Evolutionary conservation across 1,140 invertebrate genomes (phyloP), one percentile per base, ranked within the genome.

Genomic region (Neodiprion fabricii): DNA sequence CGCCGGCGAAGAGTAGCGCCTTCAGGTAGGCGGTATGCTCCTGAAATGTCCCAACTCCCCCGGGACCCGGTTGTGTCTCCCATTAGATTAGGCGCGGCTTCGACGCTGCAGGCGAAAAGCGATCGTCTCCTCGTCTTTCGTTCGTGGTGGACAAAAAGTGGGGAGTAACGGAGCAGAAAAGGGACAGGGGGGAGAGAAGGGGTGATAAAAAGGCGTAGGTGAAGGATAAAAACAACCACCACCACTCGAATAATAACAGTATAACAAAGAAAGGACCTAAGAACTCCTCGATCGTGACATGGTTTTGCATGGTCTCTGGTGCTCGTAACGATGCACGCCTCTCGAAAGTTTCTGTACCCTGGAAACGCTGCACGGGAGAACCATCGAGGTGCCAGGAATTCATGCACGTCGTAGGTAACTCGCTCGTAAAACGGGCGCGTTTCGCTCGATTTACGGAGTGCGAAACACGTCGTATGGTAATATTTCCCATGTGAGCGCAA

Each of bases 71-170:
- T 77, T 79, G 81, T 80, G 77, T 84, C 79, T 80, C 80, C 81
- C 83, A 85, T 84, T 86, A 86, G 85, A 87, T 88, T 86, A 87
- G 84, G 80, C 80, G 75, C 68, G 53, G 53, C 53, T 61, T 61
- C n/a, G 53, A 12, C 53, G 53, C 74, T 61, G 75, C 50, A 74
- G 53, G 79, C 68, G 73, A 73, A 77, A 79, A 80, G 79, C 11
- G 11, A 61, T 12, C 53, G 53, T 17, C 11, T 61, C n/a, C 53
- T 61, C 8, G 11, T 61, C 53, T 61, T 61, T 78, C 78, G 78
- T 80, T 77, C 73, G 78, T 79, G 72, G 70, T 72, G 78, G 80
- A 78, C 78, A 78, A 80, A 84, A 84, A 81, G 80, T 82, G 68
- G 70, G 76, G 74, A 74, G 74, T 75, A 72, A 71, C 47, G 70